Base-by-base conservation (phyloP, 2,113 vertebrate species). In the Ammodytes marinus region DNA sequence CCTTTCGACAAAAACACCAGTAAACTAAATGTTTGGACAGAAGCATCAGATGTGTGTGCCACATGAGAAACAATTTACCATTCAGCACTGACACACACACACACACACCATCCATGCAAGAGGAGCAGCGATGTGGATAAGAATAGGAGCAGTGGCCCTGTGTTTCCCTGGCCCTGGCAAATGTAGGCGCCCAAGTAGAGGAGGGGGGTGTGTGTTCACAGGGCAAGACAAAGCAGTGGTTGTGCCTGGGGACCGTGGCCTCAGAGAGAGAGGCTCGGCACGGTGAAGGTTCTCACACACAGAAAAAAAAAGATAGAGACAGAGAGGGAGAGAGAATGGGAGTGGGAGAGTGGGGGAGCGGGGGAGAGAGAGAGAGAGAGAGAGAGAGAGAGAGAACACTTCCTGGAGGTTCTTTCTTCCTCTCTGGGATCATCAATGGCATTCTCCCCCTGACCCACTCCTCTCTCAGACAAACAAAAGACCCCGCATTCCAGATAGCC, bases 391-490 rank as follows among this genome's bases (percentile, higher is more conserved):
- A 90, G 88, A 90, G 81, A 92, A 89, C 93, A 92, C 92, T 94
- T 95, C 94, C 94, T 95, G 93, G 92, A 95, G 93, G 89, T 94
- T 95, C 91, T 91, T 95, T 95, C 92, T 95, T 95, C 93, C 93
- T 94, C 91, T 92, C 90, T 90, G 89, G 91, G 93, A 92, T 94
- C 94, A 95, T 95, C 94, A 96, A 95, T 95, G 94, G 94, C 92
- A 94, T 95, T 95, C 94, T 94, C 90, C 91, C 90, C 86, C 94
- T 88, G 86, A 92, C 92, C 94, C 93, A 94, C 94, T 94, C 92
- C 89, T 93, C 91, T 92, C 89, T 88, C 87, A 86, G 92, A 90
- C 90, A 92, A 93, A 96, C 94, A 96, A 96, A 94, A 94, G 92
- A 94, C 69, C 74, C 86, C 42, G 54, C 94, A 96, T 96, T 96